Evolutionary conservation across 2,113 vertebrate genomes (phyloP).

Genomic region (Miniopterus natalensis): DNA sequence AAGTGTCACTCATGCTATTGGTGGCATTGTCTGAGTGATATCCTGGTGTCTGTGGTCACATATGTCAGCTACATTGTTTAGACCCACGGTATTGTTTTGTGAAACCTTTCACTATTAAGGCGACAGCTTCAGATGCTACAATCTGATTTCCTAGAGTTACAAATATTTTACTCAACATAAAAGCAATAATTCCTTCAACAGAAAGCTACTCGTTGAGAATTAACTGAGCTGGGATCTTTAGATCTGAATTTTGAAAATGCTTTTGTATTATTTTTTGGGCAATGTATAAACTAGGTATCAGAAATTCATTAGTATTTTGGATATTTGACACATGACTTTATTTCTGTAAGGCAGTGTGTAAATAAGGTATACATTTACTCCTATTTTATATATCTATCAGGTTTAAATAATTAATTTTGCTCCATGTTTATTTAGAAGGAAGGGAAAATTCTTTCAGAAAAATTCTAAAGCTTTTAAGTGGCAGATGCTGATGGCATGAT

Average conservation of each 20-base stretch:
- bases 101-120: constrained; percentile 46
- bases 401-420: constrained; percentile 13
- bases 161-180: constrained; percentile 46
- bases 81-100: constrained; percentile 44
- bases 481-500: not conserved
- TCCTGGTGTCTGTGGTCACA: constrained; percentile 64
- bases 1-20: constrained; percentile 82
- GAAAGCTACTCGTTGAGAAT: not conserved
- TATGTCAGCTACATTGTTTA: constrained; percentile 62
- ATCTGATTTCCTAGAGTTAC: constrained; percentile 35
- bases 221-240: not conserved
- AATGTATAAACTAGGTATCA: not conserved
- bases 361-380: not conserved
- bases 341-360: not conserved
- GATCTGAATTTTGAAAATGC: constrained; percentile 17
- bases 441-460: not conserved
- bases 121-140: constrained; percentile 21
- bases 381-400: not conserved
- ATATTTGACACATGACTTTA: not conserved
- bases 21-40: constrained; percentile 70
- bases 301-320: not conserved
- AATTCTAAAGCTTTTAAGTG: not conserved
- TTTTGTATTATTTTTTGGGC: not conserved
- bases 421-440: constrained; percentile 7
- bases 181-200: constrained; percentile 1